Conservation (phyloP, 2,888 invertebrate species). For the Cataglyphis altisquamis region DNA sequence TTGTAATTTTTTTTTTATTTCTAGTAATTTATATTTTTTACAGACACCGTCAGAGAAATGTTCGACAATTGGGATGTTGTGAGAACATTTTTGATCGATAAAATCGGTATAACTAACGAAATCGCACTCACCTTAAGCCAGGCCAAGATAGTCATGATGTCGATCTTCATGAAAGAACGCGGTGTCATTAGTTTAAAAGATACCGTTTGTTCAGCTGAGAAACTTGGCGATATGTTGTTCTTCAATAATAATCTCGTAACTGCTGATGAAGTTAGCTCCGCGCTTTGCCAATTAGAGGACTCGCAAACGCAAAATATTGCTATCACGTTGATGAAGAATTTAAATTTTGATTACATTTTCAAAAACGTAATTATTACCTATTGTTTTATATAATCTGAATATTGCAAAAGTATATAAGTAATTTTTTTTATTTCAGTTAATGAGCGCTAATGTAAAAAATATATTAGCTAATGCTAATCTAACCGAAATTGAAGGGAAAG, state of each 20-base stretch:
- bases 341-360: conserved; percentile 85
- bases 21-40: conserved; percentile 57
- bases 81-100: conserved; percentile 76
- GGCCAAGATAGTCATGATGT: conserved; percentile 82
- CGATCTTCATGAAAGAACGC: conserved; percentile 81
- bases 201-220: conserved; percentile 81
- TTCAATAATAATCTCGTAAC: conserved; percentile 74
- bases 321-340: conserved; percentile 85
- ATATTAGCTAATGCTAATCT: conserved; percentile 87
- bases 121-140: conserved; percentile 75
- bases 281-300: conserved; percentile 87
- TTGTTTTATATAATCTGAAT: neutral
- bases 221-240: conserved; percentile 80
- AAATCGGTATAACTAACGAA: conserved; percentile 76
- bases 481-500: conserved; percentile 86
- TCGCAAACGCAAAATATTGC: conserved; percentile 85
- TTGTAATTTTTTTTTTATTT: neutral
- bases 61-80: conserved; percentile 83
- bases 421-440: conserved; percentile 83
- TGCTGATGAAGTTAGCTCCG: conserved; percentile 84
- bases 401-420: neutral
- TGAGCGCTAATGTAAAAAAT: conserved; percentile 86
- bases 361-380: conserved; percentile 72
- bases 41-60: conserved; percentile 81
- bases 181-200: conserved; percentile 78